Conservation (phyloP, 2,888 invertebrate genomes). For the Linnaemya vulpina region DNA sequence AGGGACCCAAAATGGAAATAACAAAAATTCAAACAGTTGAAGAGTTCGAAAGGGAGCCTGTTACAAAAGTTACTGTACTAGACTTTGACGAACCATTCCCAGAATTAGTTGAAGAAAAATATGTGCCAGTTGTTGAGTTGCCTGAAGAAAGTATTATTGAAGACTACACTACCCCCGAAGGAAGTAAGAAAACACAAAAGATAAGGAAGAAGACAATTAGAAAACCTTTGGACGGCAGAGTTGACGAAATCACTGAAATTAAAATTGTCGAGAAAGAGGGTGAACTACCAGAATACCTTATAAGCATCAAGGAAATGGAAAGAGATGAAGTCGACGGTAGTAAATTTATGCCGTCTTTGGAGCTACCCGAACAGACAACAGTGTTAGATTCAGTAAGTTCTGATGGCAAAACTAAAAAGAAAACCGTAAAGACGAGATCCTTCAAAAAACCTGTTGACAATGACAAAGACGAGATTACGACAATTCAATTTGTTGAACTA, state of each 20-base stretch:
- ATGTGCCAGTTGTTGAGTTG: conserved; percentile 77
- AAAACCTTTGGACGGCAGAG: conserved; percentile 81
- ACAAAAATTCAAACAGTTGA: conserved; percentile 82
- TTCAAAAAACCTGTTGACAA: conserved; percentile 81
- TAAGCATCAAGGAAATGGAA: conserved; percentile 78
- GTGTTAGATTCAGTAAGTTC: conserved; percentile 78
- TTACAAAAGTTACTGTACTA: conserved; percentile 80
- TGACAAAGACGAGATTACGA: conserved; percentile 81
- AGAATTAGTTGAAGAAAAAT: conserved; percentile 76
- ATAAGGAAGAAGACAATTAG: conserved; percentile 82
- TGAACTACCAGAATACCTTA: conserved; percentile 79
- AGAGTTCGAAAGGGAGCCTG: conserved; percentile 83
- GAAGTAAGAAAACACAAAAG: conserved; percentile 78
- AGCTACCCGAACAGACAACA: conserved; percentile 81
- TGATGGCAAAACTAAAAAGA: conserved; percentile 80
- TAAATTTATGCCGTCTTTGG: conserved; percentile 74
- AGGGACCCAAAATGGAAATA: conserved; percentile 81
- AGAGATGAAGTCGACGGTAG: conserved; percentile 63
- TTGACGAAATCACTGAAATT: conserved; percentile 83
- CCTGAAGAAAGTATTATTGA: conserved; percentile 79
- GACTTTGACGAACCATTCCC: conserved; percentile 79
- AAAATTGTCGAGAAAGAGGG: conserved; percentile 83
- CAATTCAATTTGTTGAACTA: conserved; percentile 81
- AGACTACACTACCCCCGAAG: conserved; percentile 76
- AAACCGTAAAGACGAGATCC: conserved; percentile 80